phyloP scores from a whole-genome alignment of 2,113 vertebrate genomes.

The Gnathonemus longibarbis region DNA sequence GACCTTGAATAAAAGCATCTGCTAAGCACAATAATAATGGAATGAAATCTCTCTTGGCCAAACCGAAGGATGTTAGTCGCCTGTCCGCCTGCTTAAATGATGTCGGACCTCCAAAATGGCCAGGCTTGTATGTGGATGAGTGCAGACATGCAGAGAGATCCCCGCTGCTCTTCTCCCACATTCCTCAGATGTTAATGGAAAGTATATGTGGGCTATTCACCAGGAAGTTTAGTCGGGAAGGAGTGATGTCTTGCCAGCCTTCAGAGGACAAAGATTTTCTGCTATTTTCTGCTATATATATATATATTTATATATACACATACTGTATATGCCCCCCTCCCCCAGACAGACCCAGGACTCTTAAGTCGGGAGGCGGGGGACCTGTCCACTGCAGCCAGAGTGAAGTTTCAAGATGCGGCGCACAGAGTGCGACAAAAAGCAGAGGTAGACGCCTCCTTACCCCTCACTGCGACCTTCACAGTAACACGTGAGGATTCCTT shows the following conservation, averaged over 20 bases:
- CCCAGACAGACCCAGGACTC: conserved; percentile 37
- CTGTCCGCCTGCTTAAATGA: not conserved
- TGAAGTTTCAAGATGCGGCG: conserved; percentile 48
- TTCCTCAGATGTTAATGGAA: not conserved
- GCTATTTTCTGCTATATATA: not conserved
- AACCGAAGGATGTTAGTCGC: not conserved
- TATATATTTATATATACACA: no score
- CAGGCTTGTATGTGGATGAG: not conserved
- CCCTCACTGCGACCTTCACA: not conserved
- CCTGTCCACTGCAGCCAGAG: conserved; percentile 42
- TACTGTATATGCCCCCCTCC: not conserved
- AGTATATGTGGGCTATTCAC: not conserved
- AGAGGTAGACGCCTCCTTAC: conserved; percentile 34
- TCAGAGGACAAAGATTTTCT: not conserved
- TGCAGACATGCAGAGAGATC: not conserved
- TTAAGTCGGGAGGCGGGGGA: conserved; percentile 34
- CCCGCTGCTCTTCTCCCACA: not conserved
- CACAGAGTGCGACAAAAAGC: conserved; percentile 51
- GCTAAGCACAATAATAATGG: not conserved
- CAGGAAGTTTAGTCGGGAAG: not conserved
- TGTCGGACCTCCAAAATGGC: not conserved
- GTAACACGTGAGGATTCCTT: not conserved
- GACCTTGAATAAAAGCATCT: not conserved
- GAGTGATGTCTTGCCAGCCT: not conserved
- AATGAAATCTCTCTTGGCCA: not conserved